Evolutionary conservation across 2,797 vertebrate genomes (phyloP), one percentile per base, ranked within the genome.

Genomic region (Vireo griseus): DNA sequence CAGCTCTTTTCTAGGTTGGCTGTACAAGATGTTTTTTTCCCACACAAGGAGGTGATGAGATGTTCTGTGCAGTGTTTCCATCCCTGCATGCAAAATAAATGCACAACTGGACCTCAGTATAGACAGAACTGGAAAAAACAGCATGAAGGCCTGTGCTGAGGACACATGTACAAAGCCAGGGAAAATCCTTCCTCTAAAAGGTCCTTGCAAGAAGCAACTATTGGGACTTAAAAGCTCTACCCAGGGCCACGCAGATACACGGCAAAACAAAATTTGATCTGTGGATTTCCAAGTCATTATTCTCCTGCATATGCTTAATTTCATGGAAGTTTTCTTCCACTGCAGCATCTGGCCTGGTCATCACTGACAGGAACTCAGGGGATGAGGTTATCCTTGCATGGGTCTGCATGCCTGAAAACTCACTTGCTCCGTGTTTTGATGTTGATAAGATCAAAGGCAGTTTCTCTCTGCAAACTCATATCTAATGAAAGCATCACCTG

Each of bases 1-100:
- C 1, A 3, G 2, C 2, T 76, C 8, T 24, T 61, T 87, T 54
- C 37, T n/a, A 13, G 12, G 15, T 17, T 48, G 52, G 3, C 16
- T 84, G 15, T 31, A 21, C 11, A 24, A 42, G 26, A 10, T 29
- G 11, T 4, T 7, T 33, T 63, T 54, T 74, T 4, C 22, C 20
- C 35, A 35, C 35, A 48, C 3, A 44, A 57, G 21, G 7, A 40
- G 14, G 4, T 33, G 14, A 63, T 51, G 21, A 37, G 10, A 11
- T 48, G 11, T 13, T 59, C 40, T 67, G 1, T 8, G 11, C 4
- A 31, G 1, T 0, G 3, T 45, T 71, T 51, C 18, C 8, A 45
- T 33, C 7, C 45, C 31, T 55, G 24, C 16, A 25, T 20, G 7
- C 2, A 75, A 25, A 54, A 13, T 67, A 69, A 79, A 45, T 20